Evolutionary conservation across 2,113 vertebrate species (phyloP).

Genomic region (Varanus salvator): DNA sequence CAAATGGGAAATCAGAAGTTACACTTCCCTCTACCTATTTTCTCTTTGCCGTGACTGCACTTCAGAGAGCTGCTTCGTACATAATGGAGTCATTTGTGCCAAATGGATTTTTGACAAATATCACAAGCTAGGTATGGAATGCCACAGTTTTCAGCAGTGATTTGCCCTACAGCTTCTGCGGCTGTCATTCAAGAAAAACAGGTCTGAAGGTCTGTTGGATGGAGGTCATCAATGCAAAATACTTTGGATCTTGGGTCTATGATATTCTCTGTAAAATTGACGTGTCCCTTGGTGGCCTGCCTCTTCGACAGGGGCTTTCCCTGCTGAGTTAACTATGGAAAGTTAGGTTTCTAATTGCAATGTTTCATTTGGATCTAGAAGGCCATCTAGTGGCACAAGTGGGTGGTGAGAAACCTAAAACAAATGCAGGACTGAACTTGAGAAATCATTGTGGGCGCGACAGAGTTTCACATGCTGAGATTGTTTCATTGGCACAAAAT

Average conservation of each 20-base stretch:
- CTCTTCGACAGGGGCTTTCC: not conserved
- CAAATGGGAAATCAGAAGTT: not conserved
- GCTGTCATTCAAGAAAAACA: not conserved
- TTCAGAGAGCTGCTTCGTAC: not conserved
- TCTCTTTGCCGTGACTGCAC: not conserved
- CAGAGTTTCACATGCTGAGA: not conserved
- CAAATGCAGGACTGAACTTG: fast-evolving
- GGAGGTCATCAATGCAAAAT: not conserved
- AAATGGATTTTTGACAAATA: not conserved
- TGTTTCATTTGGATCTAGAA: slow-evolving; percentile 21
- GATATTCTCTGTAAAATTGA: not conserved
- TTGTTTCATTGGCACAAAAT: slow-evolving; percentile 4
- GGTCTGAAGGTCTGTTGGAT: not conserved
- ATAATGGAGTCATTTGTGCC: not conserved
- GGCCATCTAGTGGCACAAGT: slow-evolving; percentile 70
- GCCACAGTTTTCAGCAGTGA: not conserved
- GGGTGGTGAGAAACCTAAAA: slow-evolving; percentile 13
- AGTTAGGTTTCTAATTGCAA: not conserved
- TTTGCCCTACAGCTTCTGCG: not conserved
- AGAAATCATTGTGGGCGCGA: not conserved
- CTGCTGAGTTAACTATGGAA: not conserved
- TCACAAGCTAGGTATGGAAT: not conserved
- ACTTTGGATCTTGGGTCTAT: not conserved
- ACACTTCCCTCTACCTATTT: not conserved
- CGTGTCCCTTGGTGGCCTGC: not conserved